Base-by-base conservation (phyloP, 2,113 vertebrate genomes). In the Morone chrysops region DNA sequence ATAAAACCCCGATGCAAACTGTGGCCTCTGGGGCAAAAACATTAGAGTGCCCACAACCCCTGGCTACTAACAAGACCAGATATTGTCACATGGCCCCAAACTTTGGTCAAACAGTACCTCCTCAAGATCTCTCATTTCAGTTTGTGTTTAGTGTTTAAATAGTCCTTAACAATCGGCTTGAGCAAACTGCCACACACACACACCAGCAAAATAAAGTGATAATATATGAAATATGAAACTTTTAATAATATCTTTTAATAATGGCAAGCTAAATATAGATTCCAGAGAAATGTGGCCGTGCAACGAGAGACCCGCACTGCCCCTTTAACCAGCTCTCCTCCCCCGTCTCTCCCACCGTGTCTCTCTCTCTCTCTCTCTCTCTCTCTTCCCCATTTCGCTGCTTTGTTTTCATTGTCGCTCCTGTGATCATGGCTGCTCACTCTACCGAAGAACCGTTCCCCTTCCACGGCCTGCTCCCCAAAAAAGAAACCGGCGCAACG, bases 401-500 rank as follows among this genome's bases (percentile, higher is more conserved):
- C 89, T 92, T 94, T 94, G 92, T 93, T 95, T 93, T 94, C 87
- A 91, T 93, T 85, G 82, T 86, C 83, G 63, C 90, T 93, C 86
- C 65, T 77, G 68, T 50, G 77, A 93, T 94, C 91, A 98, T 98
- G 98, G 97, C 97, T 90, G 87, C 96, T 92, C 94, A 96, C 75
- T 93, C 95, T 38, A 93, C 88, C 1, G 98, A 99, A 70, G 97
- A 99, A 84, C 97, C 97, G 8, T 99, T 98, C 88, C 97, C 98
- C 0, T 97, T 98, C 71, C 98, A 99, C 82, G 98, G 98, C 65
- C 95, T 99, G 53, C 95, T 99, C 40, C 98, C 98, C 65, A 99
- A 99, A 85, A 99, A 98, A 82, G 98, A 99, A 93, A 99, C 98
- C 1, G 98, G 98, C 0, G 97, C 98, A 8, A 92, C 96, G 12